Conservation (phyloP, 2,888 invertebrate genomes). For the Brachypalpus laphriformis region DNA sequence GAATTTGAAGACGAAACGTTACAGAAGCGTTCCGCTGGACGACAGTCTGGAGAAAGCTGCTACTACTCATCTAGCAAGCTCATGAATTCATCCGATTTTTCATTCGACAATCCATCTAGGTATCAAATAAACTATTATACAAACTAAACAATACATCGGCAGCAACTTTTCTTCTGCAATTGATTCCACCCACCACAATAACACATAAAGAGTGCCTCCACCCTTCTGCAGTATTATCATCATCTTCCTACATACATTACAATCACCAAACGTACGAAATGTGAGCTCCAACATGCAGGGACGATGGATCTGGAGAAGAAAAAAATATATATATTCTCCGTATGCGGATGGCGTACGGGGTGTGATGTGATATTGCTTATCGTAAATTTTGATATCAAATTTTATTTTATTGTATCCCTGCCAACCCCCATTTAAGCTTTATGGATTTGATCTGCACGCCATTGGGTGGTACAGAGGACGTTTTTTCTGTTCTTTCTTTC, state of each 20-base stretch:
- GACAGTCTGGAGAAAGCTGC: too few relatives aligned
- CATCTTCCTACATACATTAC: conserved; percentile 39
- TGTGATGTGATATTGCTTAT: conserved; percentile 79
- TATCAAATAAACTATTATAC: too few relatives aligned
- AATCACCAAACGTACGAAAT: conserved; percentile 39
- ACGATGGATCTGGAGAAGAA: not conserved
- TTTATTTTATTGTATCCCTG: conserved; percentile 75
- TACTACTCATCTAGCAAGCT: too few relatives aligned
- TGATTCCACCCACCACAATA: not conserved
- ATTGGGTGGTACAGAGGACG: conserved; percentile 63
- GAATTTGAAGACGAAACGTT: too few relatives aligned
- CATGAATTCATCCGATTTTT: too few relatives aligned
- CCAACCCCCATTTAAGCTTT: conserved; percentile 72
- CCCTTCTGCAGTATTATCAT: conserved; percentile 33
- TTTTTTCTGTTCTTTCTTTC: conserved; percentile 37
- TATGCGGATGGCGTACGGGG: conserved; percentile 84
- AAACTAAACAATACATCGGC: not conserved
- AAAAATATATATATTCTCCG: conserved; percentile 77
- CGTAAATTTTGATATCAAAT: conserved; percentile 77
- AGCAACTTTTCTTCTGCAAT: conserved; percentile 1
- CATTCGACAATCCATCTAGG: too few relatives aligned
- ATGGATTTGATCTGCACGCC: conserved; percentile 73
- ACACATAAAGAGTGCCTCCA: conserved; percentile 8
- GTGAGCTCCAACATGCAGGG: conserved; percentile 22
- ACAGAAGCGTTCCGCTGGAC: too few relatives aligned